Conservation (phyloP, 2,888 invertebrate genomes). For the Pseudococcus longispinus region DNA sequence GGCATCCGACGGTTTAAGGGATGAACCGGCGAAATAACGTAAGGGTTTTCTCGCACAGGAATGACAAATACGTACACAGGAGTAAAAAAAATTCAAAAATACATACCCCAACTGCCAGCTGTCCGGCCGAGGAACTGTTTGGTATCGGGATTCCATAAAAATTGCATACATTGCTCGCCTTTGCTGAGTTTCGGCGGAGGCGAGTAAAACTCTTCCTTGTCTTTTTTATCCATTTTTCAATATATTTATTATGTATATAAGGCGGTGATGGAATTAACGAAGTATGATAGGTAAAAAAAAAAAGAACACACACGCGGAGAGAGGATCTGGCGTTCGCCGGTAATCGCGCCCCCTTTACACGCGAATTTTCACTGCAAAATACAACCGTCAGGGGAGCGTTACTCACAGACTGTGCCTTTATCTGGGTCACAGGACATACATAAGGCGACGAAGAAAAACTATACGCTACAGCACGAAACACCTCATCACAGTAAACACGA, state of each 20-base stretch:
- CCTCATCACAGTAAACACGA: slow-evolving; percentile 51
- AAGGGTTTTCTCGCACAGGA: background rate
- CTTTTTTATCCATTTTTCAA: slow-evolving; percentile 56
- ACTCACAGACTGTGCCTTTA: slow-evolving; percentile 54
- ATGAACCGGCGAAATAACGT: background rate
- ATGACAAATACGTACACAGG: no score
- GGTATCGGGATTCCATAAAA: slow-evolving; percentile 92
- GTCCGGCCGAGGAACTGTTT: slow-evolving; percentile 90
- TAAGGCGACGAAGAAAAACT: slow-evolving; percentile 45
- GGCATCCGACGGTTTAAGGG: background rate
- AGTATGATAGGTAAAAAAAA: background rate
- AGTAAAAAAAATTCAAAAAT: slow-evolving; percentile 13
- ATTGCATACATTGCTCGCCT: slow-evolving; percentile 85
- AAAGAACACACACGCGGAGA: slow-evolving; percentile 9
- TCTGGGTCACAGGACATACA: slow-evolving; percentile 52
- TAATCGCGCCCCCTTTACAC: slow-evolving; percentile 51
- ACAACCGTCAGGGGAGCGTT: slow-evolving; percentile 54
- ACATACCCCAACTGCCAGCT: slow-evolving; percentile 94
- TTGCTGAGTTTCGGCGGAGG: slow-evolving; percentile 81
- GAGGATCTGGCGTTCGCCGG: slow-evolving; percentile 31
- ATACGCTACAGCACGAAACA: slow-evolving; percentile 51
- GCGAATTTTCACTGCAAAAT: slow-evolving; percentile 42
- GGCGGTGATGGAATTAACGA: background rate
- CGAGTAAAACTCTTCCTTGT: slow-evolving; percentile 71
- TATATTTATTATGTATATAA: background rate